Base-by-base conservation (phyloP, 2,888 invertebrate species). In the Machimus atricapillus region DNA sequence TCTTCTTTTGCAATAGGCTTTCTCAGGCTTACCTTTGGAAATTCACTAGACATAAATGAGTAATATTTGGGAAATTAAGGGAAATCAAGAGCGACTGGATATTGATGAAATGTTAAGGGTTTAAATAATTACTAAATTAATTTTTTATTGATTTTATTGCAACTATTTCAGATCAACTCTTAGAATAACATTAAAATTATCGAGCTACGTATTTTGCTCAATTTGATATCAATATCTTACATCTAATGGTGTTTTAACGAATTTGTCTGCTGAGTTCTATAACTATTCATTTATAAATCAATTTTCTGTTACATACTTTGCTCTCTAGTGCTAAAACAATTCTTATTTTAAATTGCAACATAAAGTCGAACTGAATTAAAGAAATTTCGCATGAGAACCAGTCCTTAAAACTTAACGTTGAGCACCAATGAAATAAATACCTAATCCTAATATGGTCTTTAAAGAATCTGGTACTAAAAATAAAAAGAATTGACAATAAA, bases 391-490 rank as follows among this genome's bases (percentile, higher is more conserved):
- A 52, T 81, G 52, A n/a, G 31, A 81, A 66, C 66, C 27, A 52
- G 52, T 81, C 56, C 31, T 81, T 83, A 73, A 83, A 83, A 58
- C 58, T 82, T 31, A 81, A 81, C 56, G 12, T 83, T 83, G 58
- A 83, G 83, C 83, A 83, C 83, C 83, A 83, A 82, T 58, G 82
- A 82, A 83, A 83, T 83, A 83, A 83, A 83, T 83, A 83, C 58
- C 56, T 66, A 83, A 66, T 40, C 83, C 37, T 83, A 83, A 66
- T 40, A 73, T 83, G 83, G 37, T 58, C 66, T 83, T 58, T 73
- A 83, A 83, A 83, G 27, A 83, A 66, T 83, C 52, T 66, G 23
- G 12, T 66, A 27, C 37, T 66, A 23, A 56, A 81, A 81, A 56
- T 31, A 56, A 56, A 37, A 23, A 83, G 58, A 37, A 16, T 73